Evolutionary conservation across 2,888 invertebrate genomes (phyloP), one percentile per base, ranked within the genome.

Genomic region (Buathra laborator): DNA sequence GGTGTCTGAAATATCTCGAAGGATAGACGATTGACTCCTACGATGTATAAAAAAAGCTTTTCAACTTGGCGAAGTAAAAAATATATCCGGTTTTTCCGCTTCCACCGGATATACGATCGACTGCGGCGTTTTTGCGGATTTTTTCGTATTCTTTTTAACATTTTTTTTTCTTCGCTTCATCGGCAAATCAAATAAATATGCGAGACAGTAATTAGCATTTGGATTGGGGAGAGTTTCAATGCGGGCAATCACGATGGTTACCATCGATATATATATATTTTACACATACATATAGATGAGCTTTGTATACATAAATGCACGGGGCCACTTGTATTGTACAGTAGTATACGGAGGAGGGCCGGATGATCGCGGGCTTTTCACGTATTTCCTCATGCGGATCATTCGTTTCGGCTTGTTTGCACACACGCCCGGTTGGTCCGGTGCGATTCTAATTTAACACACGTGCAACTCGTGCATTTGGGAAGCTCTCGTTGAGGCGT

Each of bases 361-460:
- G 59, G 74, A 76, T 32, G 80, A 82, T 82, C 77, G 64, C 51
- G 46, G 67, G 86, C 84, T 87, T 88, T 87, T 88, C 84, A 77
- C 85, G 79, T 82, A 86, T 62, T 87, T 82, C 71, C 86, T 87
- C 88, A 86, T 88, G 88, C 88, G 81, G 86, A 88, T 90, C 89
- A 89, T 89, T 89, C 88, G 84, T 86, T 83, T 84, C 87, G 86
- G 85, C 87, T 88, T 89, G 89, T 90, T 91, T 91, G 88, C 86
- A 84, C 76, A 74, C 75, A 83, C 80, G 83, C 72, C 80, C 79
- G 82, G 66, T 66, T 85, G 79, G 76, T 80, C 67, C 79, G 67
- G 80, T 80, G 80, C 64, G 82, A 88, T 89, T 83, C 88, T 88
- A 88, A 90, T 90, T 91, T 90, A 85, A 86, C 88, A 88, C 86